phyloP scores from a whole-genome alignment of 30 jellyfish, hydroid and myxozoan genomes.

The Pelagia noctiluca region DNA sequence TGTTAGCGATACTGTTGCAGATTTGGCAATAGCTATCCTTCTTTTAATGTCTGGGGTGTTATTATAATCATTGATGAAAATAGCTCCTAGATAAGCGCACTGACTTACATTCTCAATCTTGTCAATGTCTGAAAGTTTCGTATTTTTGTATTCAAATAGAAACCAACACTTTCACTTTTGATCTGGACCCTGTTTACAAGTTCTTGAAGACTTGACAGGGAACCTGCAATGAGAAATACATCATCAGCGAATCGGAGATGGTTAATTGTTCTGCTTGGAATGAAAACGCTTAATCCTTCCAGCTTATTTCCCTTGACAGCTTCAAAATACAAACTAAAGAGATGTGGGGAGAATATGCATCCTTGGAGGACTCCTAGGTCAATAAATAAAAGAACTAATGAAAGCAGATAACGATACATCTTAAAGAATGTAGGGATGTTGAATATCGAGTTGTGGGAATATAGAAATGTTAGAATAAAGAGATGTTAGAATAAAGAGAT shows the following conservation, averaged over 20 bases:
- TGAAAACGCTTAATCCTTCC: not conserved
- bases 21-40: constrained; percentile 39
- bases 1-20: constrained; percentile 32
- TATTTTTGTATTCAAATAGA: constrained; percentile 26
- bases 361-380: constrained; percentile 70
- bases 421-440: no score
- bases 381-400: no score
- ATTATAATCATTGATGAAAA: constrained; percentile 22
- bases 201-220: constrained; percentile 26
- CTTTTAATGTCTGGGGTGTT: constrained; percentile 16
- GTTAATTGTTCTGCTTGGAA: constrained; percentile 6
- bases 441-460: no score
- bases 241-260: constrained; percentile 40
- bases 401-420: no score
- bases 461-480: no score
- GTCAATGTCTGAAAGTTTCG: constrained; percentile 31
- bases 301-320: constrained; percentile 20
- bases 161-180: constrained; percentile 25
- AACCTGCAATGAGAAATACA: constrained; percentile 18
- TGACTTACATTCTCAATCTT: constrained; percentile 8
- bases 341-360: constrained; percentile 63
- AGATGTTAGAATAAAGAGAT: no score
- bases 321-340: constrained; percentile 49
- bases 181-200: constrained; percentile 28
- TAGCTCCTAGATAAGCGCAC: no score